phyloP scores from a whole-genome alignment of 2,888 invertebrate species.

The Chaetogeoica ovagalla region DNA sequence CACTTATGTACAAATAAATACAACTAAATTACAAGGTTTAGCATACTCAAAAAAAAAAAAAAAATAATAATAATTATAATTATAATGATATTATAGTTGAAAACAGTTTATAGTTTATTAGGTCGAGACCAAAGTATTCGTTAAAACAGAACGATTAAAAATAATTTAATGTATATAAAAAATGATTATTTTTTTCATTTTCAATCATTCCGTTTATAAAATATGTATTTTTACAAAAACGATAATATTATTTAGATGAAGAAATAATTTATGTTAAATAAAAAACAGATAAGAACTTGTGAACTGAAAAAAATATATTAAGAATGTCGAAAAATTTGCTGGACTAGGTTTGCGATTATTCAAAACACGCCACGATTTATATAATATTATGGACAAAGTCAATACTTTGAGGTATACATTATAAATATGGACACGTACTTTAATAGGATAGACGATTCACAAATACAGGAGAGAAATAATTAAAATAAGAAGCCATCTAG shows the following conservation, averaged over 20 bases:
- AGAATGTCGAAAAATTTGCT: slow-evolving; percentile 24
- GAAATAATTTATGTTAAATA: slow-evolving; percentile 31
- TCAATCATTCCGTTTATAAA: slow-evolving; percentile 45
- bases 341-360: slow-evolving; percentile 36
- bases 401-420: slow-evolving; percentile 36
- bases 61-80: not conserved
- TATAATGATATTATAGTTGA: slow-evolving; percentile 22
- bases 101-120: slow-evolving; percentile 31
- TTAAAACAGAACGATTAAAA: slow-evolving; percentile 39
- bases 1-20: slow-evolving; percentile 51
- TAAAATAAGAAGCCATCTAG: slow-evolving; percentile 42
- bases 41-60: slow-evolving; percentile 22
- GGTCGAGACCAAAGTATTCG: slow-evolving; percentile 11
- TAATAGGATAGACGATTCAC: slow-evolving; percentile 27
- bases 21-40: slow-evolving; percentile 49
- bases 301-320: slow-evolving; percentile 31
- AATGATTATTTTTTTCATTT: slow-evolving; percentile 30
- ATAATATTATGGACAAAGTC: slow-evolving; percentile 19
- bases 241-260: slow-evolving; percentile 2
- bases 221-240: slow-evolving; percentile 42
- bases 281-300: slow-evolving; percentile 10
- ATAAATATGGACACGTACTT: slow-evolving; percentile 41
- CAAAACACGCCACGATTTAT: slow-evolving; percentile 31
- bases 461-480: slow-evolving; percentile 27
- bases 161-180: slow-evolving; percentile 32